Evolutionary conservation across 2,888 invertebrate species (phyloP).

Genomic region (Tipula confusa): DNA sequence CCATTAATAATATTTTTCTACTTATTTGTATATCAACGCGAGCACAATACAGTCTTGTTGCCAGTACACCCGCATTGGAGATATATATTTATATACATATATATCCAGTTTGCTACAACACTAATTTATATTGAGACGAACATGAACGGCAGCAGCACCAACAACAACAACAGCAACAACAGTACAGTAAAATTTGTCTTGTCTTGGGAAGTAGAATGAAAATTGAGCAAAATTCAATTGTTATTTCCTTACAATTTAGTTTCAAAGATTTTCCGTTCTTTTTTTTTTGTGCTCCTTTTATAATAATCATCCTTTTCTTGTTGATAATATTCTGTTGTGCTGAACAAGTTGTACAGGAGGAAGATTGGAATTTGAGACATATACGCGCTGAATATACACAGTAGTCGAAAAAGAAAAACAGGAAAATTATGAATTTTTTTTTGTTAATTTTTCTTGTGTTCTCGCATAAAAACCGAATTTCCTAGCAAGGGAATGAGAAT

Average conservation of each 20-base stretch:
- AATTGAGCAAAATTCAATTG: not conserved
- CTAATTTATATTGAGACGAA: not conserved
- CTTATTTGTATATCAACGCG: not conserved
- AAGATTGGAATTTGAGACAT: not conserved
- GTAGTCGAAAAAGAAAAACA: not conserved
- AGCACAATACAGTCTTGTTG: not conserved
- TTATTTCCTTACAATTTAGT: not conserved
- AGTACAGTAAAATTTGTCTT: not conserved
- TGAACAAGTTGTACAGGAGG: not conserved
- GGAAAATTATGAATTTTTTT: not conserved
- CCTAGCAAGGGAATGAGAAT: not conserved
- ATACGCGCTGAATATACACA: not conserved
- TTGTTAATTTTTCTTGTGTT: not conserved
- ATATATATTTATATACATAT: not conserved
- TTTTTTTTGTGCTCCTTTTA: not conserved
- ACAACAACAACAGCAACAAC: not conserved
- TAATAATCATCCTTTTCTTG: conserved; percentile 20
- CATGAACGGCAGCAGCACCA: not conserved
- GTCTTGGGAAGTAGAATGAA: not conserved
- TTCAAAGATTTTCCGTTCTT: not conserved
- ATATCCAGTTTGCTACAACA: not conserved
- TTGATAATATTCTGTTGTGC: not conserved
- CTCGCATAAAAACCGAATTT: not conserved
- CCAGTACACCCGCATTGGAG: not conserved
- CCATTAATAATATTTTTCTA: not conserved